Percentiles rank a stretch among this genome's conserved stretches.
phyloP scores from a whole-genome alignment of 2,888 invertebrate species.

The Panzeria rudis region DNA sequence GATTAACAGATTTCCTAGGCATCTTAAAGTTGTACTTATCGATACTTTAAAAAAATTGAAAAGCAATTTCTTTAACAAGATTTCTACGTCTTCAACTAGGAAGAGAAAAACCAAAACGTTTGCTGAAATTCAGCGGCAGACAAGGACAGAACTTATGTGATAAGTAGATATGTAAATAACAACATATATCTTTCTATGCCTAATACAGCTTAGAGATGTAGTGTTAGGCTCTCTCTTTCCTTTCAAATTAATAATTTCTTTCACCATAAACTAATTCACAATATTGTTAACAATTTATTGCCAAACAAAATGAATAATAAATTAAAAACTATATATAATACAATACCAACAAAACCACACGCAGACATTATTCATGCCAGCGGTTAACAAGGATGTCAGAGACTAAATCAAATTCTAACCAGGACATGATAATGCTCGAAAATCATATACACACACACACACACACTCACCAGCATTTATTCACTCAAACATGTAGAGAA shows the following conservation, averaged over 20 bases:
- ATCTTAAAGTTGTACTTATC: no score
- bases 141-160: no score
- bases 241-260: conserved; percentile 1
- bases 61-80: no score
- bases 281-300: conserved; percentile 42
- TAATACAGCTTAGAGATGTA: no score
- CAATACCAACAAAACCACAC: conserved; percentile 50
- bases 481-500: not conserved
- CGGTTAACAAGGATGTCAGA: conserved; percentile 60
- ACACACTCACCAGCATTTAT: not conserved
- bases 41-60: no score
- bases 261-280: conserved; percentile 49
- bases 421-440: conserved; percentile 50
- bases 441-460: not conserved
- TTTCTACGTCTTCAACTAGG: no score
- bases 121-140: no score
- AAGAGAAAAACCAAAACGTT: no score
- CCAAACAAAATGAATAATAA: conserved; percentile 33
- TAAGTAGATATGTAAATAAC: not conserved
- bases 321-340: not conserved
- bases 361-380: conserved; percentile 54
- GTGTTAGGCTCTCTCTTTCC: not conserved
- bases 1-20: no score
- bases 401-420: conserved; percentile 64
- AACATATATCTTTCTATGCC: not conserved